Conservation (phyloP, 2,888 invertebrate species). For the Idaea dimidiata region DNA sequence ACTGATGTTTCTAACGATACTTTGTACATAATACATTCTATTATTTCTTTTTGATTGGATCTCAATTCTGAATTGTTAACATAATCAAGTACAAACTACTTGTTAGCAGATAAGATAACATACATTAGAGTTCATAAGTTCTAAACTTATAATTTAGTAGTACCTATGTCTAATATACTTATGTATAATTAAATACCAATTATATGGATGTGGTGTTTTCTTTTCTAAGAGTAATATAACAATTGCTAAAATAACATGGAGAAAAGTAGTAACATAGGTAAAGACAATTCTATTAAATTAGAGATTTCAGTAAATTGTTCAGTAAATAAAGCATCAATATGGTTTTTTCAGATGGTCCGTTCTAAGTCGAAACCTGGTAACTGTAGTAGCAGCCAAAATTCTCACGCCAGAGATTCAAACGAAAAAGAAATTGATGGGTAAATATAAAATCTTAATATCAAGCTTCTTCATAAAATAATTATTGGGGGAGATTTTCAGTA, state of each 20-base stretch:
- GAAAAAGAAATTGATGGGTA: constrained; percentile 77
- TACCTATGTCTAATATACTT: background rate
- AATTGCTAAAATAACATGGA: background rate
- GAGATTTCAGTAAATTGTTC: constrained; percentile 1
- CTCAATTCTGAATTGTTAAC: background rate
- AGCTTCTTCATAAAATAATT: background rate
- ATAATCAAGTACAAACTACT: background rate
- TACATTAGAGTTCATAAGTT: background rate
- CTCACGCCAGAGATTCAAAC: constrained; percentile 60
- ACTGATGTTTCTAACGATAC: background rate
- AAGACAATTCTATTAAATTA: constrained; percentile 11
- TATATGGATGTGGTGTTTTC: constrained; percentile 17
- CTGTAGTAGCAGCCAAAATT: constrained; percentile 66
- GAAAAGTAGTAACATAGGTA: constrained; percentile 10
- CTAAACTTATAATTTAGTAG: background rate
- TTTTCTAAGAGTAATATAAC: background rate
- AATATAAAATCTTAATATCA: constrained; percentile 41
- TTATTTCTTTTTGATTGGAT: background rate
- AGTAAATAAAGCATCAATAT: constrained; percentile 29
- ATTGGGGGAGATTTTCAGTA: background rate
- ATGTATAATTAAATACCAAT: constrained; percentile 20
- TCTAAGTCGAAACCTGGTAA: constrained; percentile 64
- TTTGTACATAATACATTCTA: background rate
- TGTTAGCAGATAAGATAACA: background rate
- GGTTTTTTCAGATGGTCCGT: constrained; percentile 72